These are phyloP conservation scores for Ceratoteleas bidentatus DNA, from an alignment of 1,140 invertebrate genomes.

Conservation along the genomic window DNA sequence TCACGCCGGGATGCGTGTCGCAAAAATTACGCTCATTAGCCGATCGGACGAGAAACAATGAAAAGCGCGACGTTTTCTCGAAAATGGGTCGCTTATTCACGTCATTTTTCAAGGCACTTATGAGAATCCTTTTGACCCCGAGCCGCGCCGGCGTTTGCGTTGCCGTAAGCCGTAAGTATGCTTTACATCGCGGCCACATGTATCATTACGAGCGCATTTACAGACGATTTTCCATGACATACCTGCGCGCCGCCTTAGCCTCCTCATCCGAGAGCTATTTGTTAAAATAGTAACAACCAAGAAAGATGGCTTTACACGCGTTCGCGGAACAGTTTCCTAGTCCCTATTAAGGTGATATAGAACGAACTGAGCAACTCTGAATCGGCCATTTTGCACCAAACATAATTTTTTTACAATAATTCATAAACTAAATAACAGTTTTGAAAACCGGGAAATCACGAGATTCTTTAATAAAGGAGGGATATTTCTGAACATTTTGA, in stretches of 20 bases:
- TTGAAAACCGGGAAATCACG: no score
- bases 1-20: no score
- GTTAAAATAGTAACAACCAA: constrained; percentile 25
- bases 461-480: no score
- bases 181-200: constrained; percentile 33
- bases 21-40: constrained; percentile 14
- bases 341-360: constrained; percentile 19
- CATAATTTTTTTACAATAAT: no score
- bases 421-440: no score
- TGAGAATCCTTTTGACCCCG: constrained; percentile 33
- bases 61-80: not conserved
- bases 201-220: constrained; percentile 42
- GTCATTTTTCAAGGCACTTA: constrained; percentile 34
- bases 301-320: constrained; percentile 21
- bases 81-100: constrained; percentile 45
- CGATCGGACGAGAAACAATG: constrained; percentile 11
- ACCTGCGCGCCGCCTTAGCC: constrained; percentile 27
- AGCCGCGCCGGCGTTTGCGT: constrained; percentile 26
- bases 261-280: constrained; percentile 17
- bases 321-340: constrained; percentile 23
- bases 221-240: constrained; percentile 49
- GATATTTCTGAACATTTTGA: no score
- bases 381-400: no score
- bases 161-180: constrained; percentile 30
- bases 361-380: no score